phyloP scores from a whole-genome alignment of 2,888 invertebrate species.

The Leptothorax acervorum region DNA sequence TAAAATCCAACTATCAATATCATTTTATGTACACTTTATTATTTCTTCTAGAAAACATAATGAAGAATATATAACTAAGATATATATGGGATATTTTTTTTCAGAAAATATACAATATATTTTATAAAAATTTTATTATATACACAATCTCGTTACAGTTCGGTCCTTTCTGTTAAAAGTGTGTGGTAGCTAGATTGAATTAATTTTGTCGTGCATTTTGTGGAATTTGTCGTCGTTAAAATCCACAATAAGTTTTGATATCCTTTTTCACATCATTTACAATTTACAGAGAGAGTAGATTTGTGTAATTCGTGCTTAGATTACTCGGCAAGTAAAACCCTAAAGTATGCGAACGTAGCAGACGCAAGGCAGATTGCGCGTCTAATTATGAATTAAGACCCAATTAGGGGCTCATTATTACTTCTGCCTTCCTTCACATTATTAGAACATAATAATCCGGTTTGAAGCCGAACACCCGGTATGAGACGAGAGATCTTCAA shows the following conservation, averaged over 20 bases:
- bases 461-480: not conserved
- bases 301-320: not conserved
- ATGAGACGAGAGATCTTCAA: conserved; percentile 37
- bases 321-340: not conserved
- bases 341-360: not conserved
- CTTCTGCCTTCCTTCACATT: not conserved
- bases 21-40: not conserved
- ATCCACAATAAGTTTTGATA: not conserved
- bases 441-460: not conserved
- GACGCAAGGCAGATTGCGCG: conserved; percentile 2
- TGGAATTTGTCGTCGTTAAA: not conserved
- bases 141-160: not conserved
- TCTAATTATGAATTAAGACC: not conserved
- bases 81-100: not conserved
- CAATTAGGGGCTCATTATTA: not conserved
- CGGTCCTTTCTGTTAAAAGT: not conserved
- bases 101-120: not conserved
- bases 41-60: not conserved
- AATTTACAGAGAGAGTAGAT: not conserved
- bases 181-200: not conserved
- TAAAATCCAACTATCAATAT: not conserved
- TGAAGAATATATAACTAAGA: not conserved
- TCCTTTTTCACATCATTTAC: not conserved
- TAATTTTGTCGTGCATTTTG: not conserved
- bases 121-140: not conserved